Evolutionary conservation across 2,888 invertebrate genomes (phyloP).

Genomic region (Scaptomyza flava): DNA sequence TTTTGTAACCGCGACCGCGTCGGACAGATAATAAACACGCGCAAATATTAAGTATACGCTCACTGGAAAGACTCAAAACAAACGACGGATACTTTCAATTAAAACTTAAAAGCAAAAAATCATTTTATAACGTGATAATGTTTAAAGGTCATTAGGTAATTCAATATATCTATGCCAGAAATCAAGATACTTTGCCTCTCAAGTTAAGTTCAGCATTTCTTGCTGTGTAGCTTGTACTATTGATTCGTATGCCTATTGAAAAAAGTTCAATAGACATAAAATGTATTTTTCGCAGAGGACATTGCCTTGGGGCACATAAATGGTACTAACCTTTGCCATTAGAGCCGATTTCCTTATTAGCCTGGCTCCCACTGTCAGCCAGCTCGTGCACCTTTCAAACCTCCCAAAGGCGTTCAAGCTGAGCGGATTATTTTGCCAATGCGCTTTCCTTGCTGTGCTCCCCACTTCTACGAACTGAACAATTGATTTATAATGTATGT

Average conservation of each 20-base stretch:
- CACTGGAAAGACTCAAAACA: constrained; percentile 2
- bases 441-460: background rate
- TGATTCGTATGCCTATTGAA: no score
- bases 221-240: no score
- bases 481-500: constrained; percentile 68
- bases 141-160: no score
- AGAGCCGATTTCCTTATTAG: background rate
- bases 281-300: background rate
- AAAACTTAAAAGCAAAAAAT: constrained; percentile 4
- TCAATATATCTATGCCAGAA: no score
- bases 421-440: constrained; percentile 18
- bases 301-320: background rate
- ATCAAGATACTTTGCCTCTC: no score
- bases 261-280: no score
- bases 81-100: background rate
- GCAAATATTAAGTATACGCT: constrained; percentile 74
- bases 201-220: background rate
- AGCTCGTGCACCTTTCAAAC: background rate
- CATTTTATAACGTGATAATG: background rate
- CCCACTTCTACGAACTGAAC: constrained; percentile 43
- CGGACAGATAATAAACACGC: constrained; percentile 79
- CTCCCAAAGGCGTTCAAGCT: constrained; percentile 23
- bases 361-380: background rate
- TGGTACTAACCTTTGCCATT: background rate
- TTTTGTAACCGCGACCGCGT: constrained; percentile 54